phyloP scores from a whole-genome alignment of 2,888 invertebrate species.

The Agrotis exclamationis region DNA sequence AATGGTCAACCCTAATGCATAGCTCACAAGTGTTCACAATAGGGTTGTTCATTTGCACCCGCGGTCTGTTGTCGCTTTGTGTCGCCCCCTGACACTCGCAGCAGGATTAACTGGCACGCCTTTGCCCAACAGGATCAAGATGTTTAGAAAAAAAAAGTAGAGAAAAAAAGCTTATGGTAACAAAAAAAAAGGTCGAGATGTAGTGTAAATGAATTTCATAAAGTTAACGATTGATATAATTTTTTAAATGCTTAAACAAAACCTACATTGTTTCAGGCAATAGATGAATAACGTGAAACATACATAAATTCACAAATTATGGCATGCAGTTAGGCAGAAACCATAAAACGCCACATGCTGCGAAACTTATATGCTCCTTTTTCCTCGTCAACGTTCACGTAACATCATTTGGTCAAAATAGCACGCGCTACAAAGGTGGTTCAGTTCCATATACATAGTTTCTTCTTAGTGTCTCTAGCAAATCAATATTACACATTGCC shows the following conservation, averaged over 20 bases:
- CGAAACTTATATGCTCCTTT: too few relatives aligned
- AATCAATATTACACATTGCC: background rate
- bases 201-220: background rate
- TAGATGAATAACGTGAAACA: too few relatives aligned
- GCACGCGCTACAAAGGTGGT: too few relatives aligned
- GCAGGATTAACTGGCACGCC: slow-evolving; percentile 84
- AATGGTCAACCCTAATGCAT: slow-evolving; percentile 50
- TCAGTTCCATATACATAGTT: too few relatives aligned
- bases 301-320: too few relatives aligned
- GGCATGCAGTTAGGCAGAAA: too few relatives aligned
- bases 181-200: background rate
- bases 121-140: slow-evolving; percentile 66
- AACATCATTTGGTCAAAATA: too few relatives aligned
- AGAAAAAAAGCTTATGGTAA: slow-evolving; percentile 1
- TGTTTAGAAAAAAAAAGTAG: slow-evolving; percentile 48
- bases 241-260: background rate
- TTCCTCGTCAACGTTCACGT: too few relatives aligned
- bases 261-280: background rate
- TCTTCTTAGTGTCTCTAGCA: background rate
- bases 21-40: slow-evolving; percentile 69
- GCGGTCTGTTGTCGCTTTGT: slow-evolving; percentile 60
- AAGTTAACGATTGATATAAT: background rate
- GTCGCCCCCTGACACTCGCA: slow-evolving; percentile 70
- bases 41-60: slow-evolving; percentile 77
- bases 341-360: too few relatives aligned